Base-by-base conservation (phyloP, 2,113 vertebrate genomes). In the Malurus elegans region DNA sequence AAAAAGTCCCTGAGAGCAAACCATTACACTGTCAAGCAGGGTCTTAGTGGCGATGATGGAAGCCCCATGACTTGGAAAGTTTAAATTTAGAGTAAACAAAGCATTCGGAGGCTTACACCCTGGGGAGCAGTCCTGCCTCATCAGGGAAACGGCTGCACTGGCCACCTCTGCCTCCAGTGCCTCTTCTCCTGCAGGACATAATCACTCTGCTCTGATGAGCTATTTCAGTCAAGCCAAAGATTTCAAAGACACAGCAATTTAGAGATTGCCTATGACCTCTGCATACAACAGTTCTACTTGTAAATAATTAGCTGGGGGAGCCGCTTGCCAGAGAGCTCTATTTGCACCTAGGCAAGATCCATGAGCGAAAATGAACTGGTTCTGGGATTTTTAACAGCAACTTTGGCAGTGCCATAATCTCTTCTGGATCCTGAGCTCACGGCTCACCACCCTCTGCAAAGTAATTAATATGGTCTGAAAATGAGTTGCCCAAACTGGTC, bases 1-100 rank as follows among this genome's bases (percentile, higher is more conserved):
- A 51, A 81, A 65, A 92, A 84, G 65, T 67, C 79, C 48, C 36
- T 74, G 56, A 75, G n/a, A 93, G 75, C 40, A 90, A 88, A 57
- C 24, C 60, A 81, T 94, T 88, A 86, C 36, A 83, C 56, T 92
- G 82, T 86, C 92, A 96, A 81, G 69, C 19, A 81, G 45, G 48
- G 36, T 92, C 86, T 93, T 67, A 80, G 45, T n/a, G 65, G 72
- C 73, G 92, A 64, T 81, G 90, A 93, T 71, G 87, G 95, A 97
- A 92, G 58, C 54, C 74, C 90, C 38, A 34, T 91, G 89, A 91
- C 53, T 91, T 62, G 66, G 48, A 91, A 91, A 91, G 93, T 92
- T 94, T 94, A 96, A 95, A 94, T 80, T 92, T 90, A 95, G 90
- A 90, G 85, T 92, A 93, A 95, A 95, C 82, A 96, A 93, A 86